phyloP scores from a whole-genome alignment of 2,888 invertebrate genomes.

The Sinelater perroti region DNA sequence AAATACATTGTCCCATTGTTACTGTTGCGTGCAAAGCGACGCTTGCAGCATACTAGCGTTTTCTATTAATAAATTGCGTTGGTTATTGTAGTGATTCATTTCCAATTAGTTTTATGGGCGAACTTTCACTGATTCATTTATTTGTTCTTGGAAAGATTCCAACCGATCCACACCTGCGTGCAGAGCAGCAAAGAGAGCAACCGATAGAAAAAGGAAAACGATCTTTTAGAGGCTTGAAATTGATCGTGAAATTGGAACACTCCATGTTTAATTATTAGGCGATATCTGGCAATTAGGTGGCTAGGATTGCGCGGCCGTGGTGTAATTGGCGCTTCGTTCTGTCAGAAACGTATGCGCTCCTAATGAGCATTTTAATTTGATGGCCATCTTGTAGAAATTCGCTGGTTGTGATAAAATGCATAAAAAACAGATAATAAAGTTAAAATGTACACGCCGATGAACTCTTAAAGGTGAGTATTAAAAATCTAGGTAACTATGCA shows the following conservation, averaged over 20 bases:
- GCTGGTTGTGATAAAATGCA: slow-evolving; percentile 1
- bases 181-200: slow-evolving; percentile 8
- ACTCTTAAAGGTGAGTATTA: slow-evolving; percentile 9
- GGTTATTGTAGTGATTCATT: slow-evolving; percentile 7
- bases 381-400: no score
- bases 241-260: slow-evolving; percentile 13
- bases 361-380: no score
- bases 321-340: background rate
- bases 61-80: background rate
- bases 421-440: slow-evolving; percentile 4
- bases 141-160: background rate
- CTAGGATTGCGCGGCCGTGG: slow-evolving; percentile 1
- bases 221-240: slow-evolving; percentile 12
- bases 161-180: background rate
- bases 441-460: slow-evolving; percentile 8
- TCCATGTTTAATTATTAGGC: slow-evolving; percentile 9
- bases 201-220: slow-evolving; percentile 1
- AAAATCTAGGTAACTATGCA: slow-evolving; percentile 40
- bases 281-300: slow-evolving; percentile 1
- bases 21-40: no score
- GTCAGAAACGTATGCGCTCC: background rate
- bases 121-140: slow-evolving; percentile 19
- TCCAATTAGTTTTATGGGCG: background rate
- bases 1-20: slow-evolving; percentile 14
- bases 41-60: no score